Evolutionary conservation across 2,888 invertebrate species (phyloP).

Genomic region (Alitta virens): DNA sequence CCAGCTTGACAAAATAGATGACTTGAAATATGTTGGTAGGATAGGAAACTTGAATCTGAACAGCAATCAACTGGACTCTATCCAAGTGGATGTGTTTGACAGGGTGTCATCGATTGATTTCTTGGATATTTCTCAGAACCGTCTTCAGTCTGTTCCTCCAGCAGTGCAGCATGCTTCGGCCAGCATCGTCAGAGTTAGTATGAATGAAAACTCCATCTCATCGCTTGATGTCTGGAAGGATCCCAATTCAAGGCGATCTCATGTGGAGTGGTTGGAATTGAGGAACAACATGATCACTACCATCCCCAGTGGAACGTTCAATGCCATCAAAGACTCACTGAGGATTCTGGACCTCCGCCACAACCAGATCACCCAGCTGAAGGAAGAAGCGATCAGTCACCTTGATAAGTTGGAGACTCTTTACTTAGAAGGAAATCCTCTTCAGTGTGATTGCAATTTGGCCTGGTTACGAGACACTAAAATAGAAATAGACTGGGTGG

Average conservation of each 20-base stretch:
- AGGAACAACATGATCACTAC: slow-evolving; percentile 1
- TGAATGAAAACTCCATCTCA: slow-evolving; percentile 14
- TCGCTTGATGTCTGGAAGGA: slow-evolving; percentile 17
- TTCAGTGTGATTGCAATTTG: slow-evolving; percentile 21
- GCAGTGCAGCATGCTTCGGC: slow-evolving; percentile 18
- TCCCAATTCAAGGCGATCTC: slow-evolving; percentile 13
- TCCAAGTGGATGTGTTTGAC: slow-evolving; percentile 12
- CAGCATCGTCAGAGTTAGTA: slow-evolving; percentile 4
- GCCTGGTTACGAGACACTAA: slow-evolving; percentile 15
- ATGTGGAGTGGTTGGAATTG: slow-evolving; percentile 17
- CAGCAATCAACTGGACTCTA: slow-evolving; percentile 8
- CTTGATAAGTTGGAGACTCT: slow-evolving; percentile 8
- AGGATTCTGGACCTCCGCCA: slow-evolving; percentile 4
- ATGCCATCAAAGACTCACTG: slow-evolving; percentile 11
- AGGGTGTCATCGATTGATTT: slow-evolving; percentile 10
- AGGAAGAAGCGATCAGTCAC: background rate
- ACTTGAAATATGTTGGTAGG: slow-evolving; percentile 11
- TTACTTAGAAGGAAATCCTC: slow-evolving; percentile 18
- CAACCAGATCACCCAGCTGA: slow-evolving; percentile 8
- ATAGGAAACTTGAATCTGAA: slow-evolving; percentile 13
- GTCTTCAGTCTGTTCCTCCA: slow-evolving; percentile 9
- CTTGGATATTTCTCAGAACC: slow-evolving; percentile 17
- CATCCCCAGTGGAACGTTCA: slow-evolving; percentile 6
- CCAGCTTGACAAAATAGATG: slow-evolving; percentile 7
- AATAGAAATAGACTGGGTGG: slow-evolving; percentile 18